Evolutionary conservation across 1,140 invertebrate species (phyloP), one percentile per base, ranked within the genome.

Genomic region (Zaprionus nigranus): DNA sequence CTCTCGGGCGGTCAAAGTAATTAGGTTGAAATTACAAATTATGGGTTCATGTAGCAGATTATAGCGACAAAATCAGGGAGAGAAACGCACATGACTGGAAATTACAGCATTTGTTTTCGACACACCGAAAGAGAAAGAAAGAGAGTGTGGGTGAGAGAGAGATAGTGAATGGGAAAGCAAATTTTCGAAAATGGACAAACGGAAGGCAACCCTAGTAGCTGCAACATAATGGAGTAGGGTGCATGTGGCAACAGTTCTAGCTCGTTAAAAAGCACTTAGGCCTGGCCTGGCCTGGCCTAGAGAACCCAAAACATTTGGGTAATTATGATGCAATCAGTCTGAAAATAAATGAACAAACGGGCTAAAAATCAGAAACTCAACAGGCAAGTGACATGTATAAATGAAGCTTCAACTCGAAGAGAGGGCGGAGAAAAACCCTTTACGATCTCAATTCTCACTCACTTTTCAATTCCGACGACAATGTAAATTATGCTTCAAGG

Each of bases 11-110:
- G 40, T 56, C 69, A 67, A 86, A 86, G 82, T 87, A 87, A 87
- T 87, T 87, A 87, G 84, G 83, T 88, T 87, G 83, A 87, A 87
- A 87, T 87, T 87, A 87, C 83, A 87, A 87, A 87, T 87, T 87
- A 88, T 88, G 78, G 83, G 81, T 87, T 82, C 81, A 87, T 87
- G 84, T 81, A 81, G 60, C 74, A 87, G 83, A 87, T 88, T 87
- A 87, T 88, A 78, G 87, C 78, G 70, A 87, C 83, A 88, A 82
- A 83, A 78, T 83, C 75, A 72, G 73, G 17, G 40, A 46, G 40
- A 46, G 40, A 43, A 83, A 78, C 65, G 72, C 70, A 79, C 68
- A 77, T 73, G 74, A 28, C 61, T 66, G 65, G 66, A 75, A 75
- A 80, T 75, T 63, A 79, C 63, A 62, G 72, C 75, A 75, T 75